phyloP scores from a whole-genome alignment of 2,113 vertebrate genomes.

The Sinosuthora webbiana region DNA sequence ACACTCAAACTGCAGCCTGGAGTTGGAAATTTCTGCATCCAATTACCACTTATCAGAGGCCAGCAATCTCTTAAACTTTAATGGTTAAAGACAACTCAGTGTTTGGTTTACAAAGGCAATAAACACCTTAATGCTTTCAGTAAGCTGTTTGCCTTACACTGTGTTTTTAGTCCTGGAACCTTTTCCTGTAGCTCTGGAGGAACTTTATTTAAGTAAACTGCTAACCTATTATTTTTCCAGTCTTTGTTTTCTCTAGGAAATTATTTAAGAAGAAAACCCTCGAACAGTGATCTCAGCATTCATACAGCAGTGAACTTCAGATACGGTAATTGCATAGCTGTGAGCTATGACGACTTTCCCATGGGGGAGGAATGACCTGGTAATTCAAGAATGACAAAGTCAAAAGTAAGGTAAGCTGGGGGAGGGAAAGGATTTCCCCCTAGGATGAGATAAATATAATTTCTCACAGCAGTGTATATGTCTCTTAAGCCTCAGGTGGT shows the following conservation, averaged over 20 bases:
- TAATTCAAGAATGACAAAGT: constrained; percentile 58
- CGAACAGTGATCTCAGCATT: constrained; percentile 14
- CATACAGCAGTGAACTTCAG: constrained; percentile 2
- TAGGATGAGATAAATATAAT: constrained; percentile 65
- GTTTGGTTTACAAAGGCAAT: background rate
- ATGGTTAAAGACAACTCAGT: background rate
- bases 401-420: constrained; percentile 53
- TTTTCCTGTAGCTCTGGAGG: background rate
- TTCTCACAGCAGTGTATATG: constrained; percentile 63
- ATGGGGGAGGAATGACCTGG: constrained; percentile 31
- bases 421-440: constrained; percentile 41
- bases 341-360: constrained; percentile 48
- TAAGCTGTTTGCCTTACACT: background rate
- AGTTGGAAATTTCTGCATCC: background rate
- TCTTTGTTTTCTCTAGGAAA: constrained; percentile 42
- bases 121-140: background rate
- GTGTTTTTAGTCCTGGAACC: background rate
- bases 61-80: background rate
- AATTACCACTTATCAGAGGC: background rate
- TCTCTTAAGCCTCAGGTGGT: constrained; percentile 66
- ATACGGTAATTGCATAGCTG: constrained; percentile 25
- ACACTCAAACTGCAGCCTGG: background rate
- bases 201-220: background rate
- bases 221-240: background rate
- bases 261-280: constrained; percentile 8